Conservation (phyloP, 2,888 invertebrate genomes). For the Coelinius sp. region DNA sequence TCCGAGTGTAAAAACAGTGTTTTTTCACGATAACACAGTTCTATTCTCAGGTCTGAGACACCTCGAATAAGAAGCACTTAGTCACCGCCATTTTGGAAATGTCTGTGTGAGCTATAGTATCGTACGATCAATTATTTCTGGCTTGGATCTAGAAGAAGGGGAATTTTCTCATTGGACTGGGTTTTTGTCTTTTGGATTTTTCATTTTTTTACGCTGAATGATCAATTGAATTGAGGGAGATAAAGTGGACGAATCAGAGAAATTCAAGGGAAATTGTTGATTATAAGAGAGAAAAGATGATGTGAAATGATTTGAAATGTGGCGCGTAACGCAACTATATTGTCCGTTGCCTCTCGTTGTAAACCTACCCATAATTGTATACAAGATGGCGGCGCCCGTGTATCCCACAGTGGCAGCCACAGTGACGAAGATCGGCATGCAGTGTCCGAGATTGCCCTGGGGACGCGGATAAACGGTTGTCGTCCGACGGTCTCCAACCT, state of each 20-base stretch:
- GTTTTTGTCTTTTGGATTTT: too few species aligned
- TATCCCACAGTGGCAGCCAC: conserved; percentile 20
- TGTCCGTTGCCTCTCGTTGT: background rate
- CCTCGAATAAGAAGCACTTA: background rate
- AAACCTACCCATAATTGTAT: conserved; percentile 35
- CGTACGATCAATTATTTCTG: background rate
- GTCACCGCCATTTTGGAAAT: conserved; percentile 13
- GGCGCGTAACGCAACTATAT: background rate
- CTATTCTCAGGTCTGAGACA: background rate
- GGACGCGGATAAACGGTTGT: conserved; percentile 35
- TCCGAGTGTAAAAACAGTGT: background rate
- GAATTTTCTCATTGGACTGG: background rate
- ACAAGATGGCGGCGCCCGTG: conserved; percentile 62
- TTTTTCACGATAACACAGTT: background rate
- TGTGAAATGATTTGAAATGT: too few species aligned
- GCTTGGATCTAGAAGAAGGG: background rate
- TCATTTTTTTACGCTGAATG: too few species aligned
- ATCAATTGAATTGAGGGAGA: too few species aligned
- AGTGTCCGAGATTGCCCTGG: conserved; percentile 29
- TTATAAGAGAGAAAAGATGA: too few species aligned
- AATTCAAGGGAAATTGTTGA: too few species aligned
- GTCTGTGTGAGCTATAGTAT: background rate
- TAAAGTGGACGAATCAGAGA: too few species aligned
- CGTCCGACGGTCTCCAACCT: conserved; percentile 23
- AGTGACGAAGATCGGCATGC: conserved; percentile 18